phyloP scores from a whole-genome alignment of 2,888 invertebrate species.

The Agrochola macilenta region DNA sequence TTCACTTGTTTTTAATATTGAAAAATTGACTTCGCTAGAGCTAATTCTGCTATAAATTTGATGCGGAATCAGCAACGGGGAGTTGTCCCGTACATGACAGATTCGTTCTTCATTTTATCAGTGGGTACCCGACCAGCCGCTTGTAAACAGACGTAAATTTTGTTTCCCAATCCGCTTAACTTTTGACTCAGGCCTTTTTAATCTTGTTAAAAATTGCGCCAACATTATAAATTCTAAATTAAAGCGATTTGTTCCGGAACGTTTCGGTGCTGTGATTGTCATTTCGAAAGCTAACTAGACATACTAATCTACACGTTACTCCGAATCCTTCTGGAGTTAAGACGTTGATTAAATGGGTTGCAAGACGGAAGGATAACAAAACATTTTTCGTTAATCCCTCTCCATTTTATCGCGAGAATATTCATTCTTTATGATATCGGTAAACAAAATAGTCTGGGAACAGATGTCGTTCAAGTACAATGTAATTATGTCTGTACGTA shows the following conservation, averaged over 20 bases:
- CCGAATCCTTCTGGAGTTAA: conserved; percentile 33
- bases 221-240: conserved; percentile 70
- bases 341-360: conserved; percentile 50
- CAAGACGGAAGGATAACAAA: conserved; percentile 20
- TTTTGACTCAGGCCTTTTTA: conserved; percentile 75
- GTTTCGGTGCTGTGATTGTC: conserved; percentile 53
- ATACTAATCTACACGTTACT: conserved; percentile 51
- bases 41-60: conserved; percentile 57
- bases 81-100: conserved; percentile 51
- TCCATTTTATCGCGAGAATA: conserved; percentile 45
- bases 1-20: conserved; percentile 37
- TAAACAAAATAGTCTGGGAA: conserved; percentile 67
- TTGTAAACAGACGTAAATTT: conserved; percentile 77
- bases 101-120: conserved; percentile 68
- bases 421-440: conserved; percentile 61
- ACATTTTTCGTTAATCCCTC: conserved; percentile 34
- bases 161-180: conserved; percentile 78
- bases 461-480: conserved; percentile 76
- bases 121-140: conserved; percentile 62
- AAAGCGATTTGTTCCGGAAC: conserved; percentile 59
- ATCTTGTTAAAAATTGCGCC: conserved; percentile 77
- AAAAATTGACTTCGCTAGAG: conserved; percentile 40
- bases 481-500: conserved; percentile 79
- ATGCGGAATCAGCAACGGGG: conserved; percentile 52
- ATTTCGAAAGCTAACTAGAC: conserved; percentile 43